Evolutionary conservation across 2,113 vertebrate genomes (phyloP), one percentile per base, ranked within the genome.

Genomic region (Xyliphius kryptos): DNA sequence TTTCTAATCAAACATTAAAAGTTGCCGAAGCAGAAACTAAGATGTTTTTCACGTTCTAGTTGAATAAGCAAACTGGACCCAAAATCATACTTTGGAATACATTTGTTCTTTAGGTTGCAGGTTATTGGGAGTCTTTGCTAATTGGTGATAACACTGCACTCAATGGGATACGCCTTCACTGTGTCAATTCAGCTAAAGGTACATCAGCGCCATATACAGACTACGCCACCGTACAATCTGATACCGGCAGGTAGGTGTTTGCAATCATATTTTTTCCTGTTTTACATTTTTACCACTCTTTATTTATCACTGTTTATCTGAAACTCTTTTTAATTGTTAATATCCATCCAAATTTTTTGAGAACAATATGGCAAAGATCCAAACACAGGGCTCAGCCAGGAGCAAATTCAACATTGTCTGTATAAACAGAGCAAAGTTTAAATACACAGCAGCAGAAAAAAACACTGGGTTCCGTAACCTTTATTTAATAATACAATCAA

Each of bases 121-220:
- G 71, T 16, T 56, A 49, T 38, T 73, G 62, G 67, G 71, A 69
- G 32, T 69, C 71, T 32, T 6, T 73, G 20, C 48, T 73, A 37
- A 40, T 73, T 17, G 71, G 71, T 36, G 71, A 73, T 62, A 73
- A 73, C 48, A 73, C 67, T 3, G 71, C 71, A 2, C 55, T 73
- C 13, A 73, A 73, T 58, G 71, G 67, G 12, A 68, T 73, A 22
- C 67, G 71, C 38, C 66, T 73, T 61, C 67, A 73, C 43, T 73
- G 71, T 32, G 55, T 69, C 38, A 10, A 66, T 40, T 12, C 57
- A 15, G 16, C 15, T 21, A 21, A 32, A 53, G 9, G 46, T n/a
- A 52, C 61, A 41, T 57, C 66, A 11, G 66, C 50, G 5, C 67
- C 71, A 2, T 69, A 66, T 1, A 16, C 59, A 5, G 62, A 73